These are phyloP conservation scores for Eupithecia subfuscata DNA, from an alignment of 2,888 invertebrate species.

Conservation along the genomic window DNA sequence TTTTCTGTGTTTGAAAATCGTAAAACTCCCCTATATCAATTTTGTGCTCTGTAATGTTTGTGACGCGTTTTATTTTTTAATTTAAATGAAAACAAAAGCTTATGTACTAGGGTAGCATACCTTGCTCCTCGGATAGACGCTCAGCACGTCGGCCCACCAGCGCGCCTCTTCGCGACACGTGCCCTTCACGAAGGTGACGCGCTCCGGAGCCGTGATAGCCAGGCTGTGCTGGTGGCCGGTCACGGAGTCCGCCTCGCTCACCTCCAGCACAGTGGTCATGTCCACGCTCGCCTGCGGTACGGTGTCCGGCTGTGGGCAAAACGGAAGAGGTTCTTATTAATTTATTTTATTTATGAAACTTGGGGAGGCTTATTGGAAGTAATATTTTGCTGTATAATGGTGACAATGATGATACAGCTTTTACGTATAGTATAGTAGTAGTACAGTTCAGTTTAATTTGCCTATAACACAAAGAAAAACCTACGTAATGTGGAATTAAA, in stretches of 20 bases:
- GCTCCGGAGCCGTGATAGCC: constrained; percentile 94
- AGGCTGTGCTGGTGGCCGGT: constrained; percentile 96
- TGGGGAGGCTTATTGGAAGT: not conserved
- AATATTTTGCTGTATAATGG: not conserved
- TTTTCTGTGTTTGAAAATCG: not conserved
- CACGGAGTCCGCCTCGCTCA: constrained; percentile 95
- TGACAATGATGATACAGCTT: not conserved
- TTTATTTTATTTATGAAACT: not conserved
- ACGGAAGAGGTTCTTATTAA: constrained; percentile 43
- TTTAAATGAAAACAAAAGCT: not conserved
- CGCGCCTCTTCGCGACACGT: constrained; percentile 95
- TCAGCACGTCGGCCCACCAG: constrained; percentile 96
- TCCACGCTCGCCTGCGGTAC: constrained; percentile 98
- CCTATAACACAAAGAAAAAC: not conserved
- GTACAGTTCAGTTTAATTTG: not conserved
- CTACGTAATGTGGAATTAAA: not conserved
- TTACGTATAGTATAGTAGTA: too few relatives aligned
- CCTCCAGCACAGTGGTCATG: constrained; percentile 98
- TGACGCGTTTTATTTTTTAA: not conserved
- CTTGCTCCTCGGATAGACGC: constrained; percentile 90
- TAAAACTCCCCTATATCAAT: not conserved
- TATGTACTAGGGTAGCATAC: constrained; percentile 59
- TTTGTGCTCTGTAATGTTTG: not conserved
- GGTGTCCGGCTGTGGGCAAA: constrained; percentile 92
- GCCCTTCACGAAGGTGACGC: constrained; percentile 96